Evolutionary conservation across 2,797 vertebrate species (phyloP).

Genomic region (Mormyrops attenuatus): DNA sequence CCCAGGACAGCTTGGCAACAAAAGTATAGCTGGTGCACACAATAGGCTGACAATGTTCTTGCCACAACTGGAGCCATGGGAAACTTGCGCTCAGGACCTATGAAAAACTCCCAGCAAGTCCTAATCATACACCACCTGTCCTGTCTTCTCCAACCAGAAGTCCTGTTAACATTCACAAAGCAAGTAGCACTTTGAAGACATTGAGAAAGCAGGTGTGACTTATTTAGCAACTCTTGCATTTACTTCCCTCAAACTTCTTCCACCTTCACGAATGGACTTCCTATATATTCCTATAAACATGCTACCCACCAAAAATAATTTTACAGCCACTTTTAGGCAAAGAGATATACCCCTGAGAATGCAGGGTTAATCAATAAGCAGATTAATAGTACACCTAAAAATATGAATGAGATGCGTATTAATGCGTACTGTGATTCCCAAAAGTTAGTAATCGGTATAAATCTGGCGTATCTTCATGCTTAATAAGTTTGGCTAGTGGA

Average conservation of each 20-base stretch:
- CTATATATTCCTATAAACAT: not conserved
- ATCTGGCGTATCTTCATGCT: not conserved
- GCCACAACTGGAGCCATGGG: not conserved
- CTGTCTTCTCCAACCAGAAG: not conserved
- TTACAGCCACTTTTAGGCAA: not conserved
- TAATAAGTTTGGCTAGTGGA: not conserved
- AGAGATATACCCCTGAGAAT: not conserved
- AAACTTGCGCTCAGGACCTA: not conserved
- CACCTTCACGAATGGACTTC: not conserved
- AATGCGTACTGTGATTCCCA: not conserved
- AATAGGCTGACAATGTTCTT: constrained; percentile 22
- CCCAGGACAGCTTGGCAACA: constrained; percentile 38
- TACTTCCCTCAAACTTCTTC: not conserved
- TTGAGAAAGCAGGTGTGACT: not conserved
- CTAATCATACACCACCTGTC: not conserved
- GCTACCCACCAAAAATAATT: not conserved
- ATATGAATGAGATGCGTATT: not conserved
- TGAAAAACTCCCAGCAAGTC: not conserved
- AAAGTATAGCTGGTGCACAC: constrained; percentile 37
- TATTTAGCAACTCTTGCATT: not conserved
- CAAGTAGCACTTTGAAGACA: not conserved
- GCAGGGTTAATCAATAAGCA: not conserved
- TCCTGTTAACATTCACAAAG: not conserved
- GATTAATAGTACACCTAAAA: not conserved
- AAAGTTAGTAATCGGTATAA: not conserved